Evolutionary conservation across 1,140 invertebrate species (phyloP).

Genomic region (Diachasma alloeum): DNA sequence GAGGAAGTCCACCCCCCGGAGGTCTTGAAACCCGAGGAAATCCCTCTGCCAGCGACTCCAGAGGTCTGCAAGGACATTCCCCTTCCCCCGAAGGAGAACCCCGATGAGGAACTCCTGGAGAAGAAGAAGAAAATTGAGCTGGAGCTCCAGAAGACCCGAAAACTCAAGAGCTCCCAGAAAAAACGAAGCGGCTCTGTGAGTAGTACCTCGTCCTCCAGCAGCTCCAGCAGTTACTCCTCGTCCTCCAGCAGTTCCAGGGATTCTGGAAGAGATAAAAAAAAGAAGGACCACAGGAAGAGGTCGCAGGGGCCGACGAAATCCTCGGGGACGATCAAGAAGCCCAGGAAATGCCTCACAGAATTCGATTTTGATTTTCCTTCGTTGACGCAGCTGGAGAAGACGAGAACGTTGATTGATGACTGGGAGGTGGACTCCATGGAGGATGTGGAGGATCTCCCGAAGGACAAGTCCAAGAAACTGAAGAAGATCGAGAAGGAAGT

Average conservation of each 20-base stretch:
- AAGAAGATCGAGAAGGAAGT: constrained; percentile 53
- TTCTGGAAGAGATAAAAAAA: constrained; percentile 35
- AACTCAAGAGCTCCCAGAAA: not conserved
- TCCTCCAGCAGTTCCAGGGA: constrained; percentile 24
- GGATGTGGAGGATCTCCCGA: constrained; percentile 33
- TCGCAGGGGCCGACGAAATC: not conserved
- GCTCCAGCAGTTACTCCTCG: constrained; percentile 10
- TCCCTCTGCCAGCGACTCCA: not conserved
- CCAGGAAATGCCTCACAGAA: constrained; percentile 45
- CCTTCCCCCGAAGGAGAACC: not conserved
- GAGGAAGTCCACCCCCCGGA: not conserved
- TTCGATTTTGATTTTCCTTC: constrained; percentile 57
- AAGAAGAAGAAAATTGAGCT: constrained; percentile 14
- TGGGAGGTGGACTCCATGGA: constrained; percentile 63
- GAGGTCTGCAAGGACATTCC: not conserved
- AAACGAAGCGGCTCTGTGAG: constrained; percentile 14
- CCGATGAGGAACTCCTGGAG: not conserved
- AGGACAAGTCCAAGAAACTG: not conserved
- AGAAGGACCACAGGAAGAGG: constrained; percentile 36
- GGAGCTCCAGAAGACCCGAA: constrained; percentile 16
- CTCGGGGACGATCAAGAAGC: constrained; percentile 20
- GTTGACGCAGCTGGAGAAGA: constrained; percentile 54
- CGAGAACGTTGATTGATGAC: constrained; percentile 50
- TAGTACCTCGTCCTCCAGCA: constrained; percentile 15
- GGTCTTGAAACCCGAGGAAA: constrained; percentile 7